phyloP scores from a whole-genome alignment of 2,113 vertebrate species.

The mouse (Mus musculus) region DNA sequence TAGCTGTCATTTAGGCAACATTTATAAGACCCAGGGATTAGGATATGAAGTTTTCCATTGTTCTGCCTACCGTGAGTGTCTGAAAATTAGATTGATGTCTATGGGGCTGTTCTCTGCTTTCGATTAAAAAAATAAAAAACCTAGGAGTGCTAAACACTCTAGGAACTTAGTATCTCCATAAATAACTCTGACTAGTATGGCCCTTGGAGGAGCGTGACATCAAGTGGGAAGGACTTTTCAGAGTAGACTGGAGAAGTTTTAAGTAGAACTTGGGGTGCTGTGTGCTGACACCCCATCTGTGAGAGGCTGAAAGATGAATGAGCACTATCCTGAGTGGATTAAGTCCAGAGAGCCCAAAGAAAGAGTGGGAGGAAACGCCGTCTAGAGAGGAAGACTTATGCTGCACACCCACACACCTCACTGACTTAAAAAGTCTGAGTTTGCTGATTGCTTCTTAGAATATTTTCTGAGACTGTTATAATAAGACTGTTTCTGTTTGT shows the following conservation, averaged over 20 bases:
- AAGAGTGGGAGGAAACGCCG: neutral
- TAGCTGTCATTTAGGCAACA: neutral
- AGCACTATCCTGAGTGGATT: neutral
- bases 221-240: neutral
- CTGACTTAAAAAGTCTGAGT: neutral
- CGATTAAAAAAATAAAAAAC: neutral
- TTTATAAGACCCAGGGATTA: neutral
- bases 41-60: neutral
- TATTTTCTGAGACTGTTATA: neutral
- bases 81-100: neutral
- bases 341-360: neutral
- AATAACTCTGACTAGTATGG: neutral
- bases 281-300: neutral
- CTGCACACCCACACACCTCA: neutral
- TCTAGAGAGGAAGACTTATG: neutral
- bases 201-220: neutral
- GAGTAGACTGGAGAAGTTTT: neutral
- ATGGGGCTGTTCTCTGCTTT: slow-evolving; percentile 24
- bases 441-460: slow-evolving; percentile 49
- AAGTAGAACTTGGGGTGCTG: neutral
- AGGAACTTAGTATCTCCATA: neutral
- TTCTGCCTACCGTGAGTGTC: neutral
- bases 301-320: neutral
- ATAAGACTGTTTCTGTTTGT: neutral
- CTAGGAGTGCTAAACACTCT: neutral